Evolutionary conservation across 2,797 vertebrate species (phyloP), one percentile per base, ranked within the genome.

Genomic region (Sebastes kiyomatsui): DNA sequence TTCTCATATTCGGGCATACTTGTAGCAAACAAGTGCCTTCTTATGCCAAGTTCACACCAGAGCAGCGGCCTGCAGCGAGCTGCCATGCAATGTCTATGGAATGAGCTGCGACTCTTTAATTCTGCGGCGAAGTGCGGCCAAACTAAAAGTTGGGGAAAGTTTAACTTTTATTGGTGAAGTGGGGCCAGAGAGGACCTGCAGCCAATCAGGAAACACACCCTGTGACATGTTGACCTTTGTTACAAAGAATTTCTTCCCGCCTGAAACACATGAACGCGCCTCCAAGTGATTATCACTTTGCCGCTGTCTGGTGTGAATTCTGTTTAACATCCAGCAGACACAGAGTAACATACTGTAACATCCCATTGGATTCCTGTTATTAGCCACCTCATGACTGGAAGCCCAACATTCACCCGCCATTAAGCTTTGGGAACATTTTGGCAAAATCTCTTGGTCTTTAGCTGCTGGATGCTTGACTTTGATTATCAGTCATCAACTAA

Each of bases 101-200:
- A 49, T 18, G 46, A 8, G 18, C 18, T 49, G 7, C 46, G 3
- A 18, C 46, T 49, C 46, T 20, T 49, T 8, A 7, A 49, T 18
- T 18, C 16, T 20, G 18, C 3, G 18, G 18, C 7, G 18, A 49
- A 49, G 18, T 20, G 1, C 18, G 7, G 46, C 18, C 46, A 49
- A 20, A 49, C 18, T 49, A 49, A 20, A 49, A 49, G 46, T 49
- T 49, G 18, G 46, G 46, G 7, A 49, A 49, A 8, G 46, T 49
- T 49, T 0, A 49, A 18, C 7, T 49, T 49, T 20, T 20, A 46
- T 0, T 0, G 42, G 42, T 46, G 42, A 46, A 46, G 42, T 46
- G 42, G 0, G 42, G 42, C 42, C 42, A 0, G 6, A 46, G 16
- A 46, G 42, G 6, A 46, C 42, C 42, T 16, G 7, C 42, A 46